Conservation (phyloP, 2,113 vertebrate genomes). For the Herpailurus yagouaroundi region DNA sequence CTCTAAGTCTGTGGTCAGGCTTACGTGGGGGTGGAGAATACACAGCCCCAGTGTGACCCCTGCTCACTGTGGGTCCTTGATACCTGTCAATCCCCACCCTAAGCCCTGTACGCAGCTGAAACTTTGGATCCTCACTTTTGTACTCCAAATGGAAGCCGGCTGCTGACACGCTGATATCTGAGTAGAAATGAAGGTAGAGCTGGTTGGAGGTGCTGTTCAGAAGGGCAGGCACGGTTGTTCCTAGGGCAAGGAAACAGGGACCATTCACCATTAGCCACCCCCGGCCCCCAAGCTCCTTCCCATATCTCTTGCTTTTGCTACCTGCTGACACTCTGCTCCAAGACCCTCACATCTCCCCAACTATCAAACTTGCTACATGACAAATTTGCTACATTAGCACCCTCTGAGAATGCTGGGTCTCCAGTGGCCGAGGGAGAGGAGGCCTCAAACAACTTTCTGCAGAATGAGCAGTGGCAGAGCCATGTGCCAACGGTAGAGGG, state of each 20-base stretch:
- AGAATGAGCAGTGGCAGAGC: not conserved
- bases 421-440: not conserved
- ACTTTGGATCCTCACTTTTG: constrained; percentile 92
- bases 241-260: constrained; percentile 81
- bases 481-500: not conserved
- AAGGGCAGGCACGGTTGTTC: constrained; percentile 96
- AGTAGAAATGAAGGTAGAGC: constrained; percentile 98
- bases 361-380: not conserved
- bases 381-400: not conserved
- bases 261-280: not conserved
- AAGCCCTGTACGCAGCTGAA: not conserved
- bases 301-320: not conserved
- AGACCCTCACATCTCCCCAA: not conserved
- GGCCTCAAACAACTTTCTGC: not conserved
- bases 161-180: constrained; percentile 98
- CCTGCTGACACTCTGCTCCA: not conserved
- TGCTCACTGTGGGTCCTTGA: not conserved
- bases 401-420: not conserved
- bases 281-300: rapidly evolving
- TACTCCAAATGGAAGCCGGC: constrained; percentile 98
- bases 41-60: not conserved
- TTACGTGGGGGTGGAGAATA: not conserved
- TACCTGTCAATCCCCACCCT: not conserved
- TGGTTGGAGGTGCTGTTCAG: constrained; percentile 99
- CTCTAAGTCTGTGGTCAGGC: not conserved